Conservation (phyloP, 2,888 invertebrate species). For the Chorisops tibialis region DNA sequence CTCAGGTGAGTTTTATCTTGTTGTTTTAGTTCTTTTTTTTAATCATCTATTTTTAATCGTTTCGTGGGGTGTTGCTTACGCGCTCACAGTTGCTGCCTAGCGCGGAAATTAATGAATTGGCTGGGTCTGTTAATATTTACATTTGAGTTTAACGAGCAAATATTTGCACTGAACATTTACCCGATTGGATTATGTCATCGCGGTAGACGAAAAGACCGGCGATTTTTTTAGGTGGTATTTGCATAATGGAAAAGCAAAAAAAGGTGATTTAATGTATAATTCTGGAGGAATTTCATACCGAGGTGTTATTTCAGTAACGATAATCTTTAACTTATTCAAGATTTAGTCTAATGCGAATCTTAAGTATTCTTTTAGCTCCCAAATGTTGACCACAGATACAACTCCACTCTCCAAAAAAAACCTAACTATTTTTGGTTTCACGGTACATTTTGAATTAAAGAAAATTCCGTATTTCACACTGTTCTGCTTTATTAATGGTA, state of each 20-base stretch:
- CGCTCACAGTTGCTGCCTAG: neutral
- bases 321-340: too few relatives aligned
- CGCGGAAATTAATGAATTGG: neutral
- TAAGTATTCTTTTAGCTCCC: too few relatives aligned
- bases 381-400: too few relatives aligned
- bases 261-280: too few relatives aligned
- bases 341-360: too few relatives aligned
- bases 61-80: neutral
- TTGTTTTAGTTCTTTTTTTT: neutral
- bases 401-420: too few relatives aligned
- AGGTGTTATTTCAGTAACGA: too few relatives aligned
- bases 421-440: too few relatives aligned
- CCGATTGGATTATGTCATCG: neutral
- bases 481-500: too few relatives aligned
- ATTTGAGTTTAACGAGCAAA: neutral
- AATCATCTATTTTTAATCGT: neutral
- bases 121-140: neutral
- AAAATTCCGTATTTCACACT: too few relatives aligned
- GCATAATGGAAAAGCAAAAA: neutral
- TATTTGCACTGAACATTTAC: neutral
- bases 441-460: too few relatives aligned
- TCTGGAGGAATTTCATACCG: too few relatives aligned
- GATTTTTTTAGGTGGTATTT: neutral
- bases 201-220: neutral
- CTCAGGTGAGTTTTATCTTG: slow-evolving; percentile 52